Evolutionary conservation across 2,797 vertebrate species (phyloP).

Genomic region (Orestias chungarensis): DNA sequence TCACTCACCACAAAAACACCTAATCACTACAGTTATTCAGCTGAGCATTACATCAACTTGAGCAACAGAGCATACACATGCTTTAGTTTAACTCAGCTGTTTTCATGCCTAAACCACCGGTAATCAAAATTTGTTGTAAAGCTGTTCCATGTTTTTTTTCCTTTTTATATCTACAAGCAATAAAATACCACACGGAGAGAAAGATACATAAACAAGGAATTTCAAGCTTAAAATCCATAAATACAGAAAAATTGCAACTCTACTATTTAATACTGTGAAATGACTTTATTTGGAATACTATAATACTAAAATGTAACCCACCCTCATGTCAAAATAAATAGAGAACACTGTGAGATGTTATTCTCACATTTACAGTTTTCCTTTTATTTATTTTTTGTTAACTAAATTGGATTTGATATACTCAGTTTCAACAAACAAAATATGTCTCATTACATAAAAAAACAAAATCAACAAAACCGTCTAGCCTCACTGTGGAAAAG

Average conservation of each 20-base stretch:
- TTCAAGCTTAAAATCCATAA: not conserved
- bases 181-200: not conserved
- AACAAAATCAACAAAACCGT: no score
- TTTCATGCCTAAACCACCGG: constrained; percentile 9
- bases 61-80: constrained; percentile 22
- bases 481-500: no score
- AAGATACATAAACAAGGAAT: not conserved
- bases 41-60: constrained; percentile 35
- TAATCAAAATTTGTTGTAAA: not conserved
- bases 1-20: not conserved
- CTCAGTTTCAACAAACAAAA: no score
- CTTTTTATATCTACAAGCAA: not conserved
- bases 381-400: no score
- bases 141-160: not conserved
- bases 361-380: no score
- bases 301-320: no score
- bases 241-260: not conserved
- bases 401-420: no score
- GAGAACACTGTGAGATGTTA: not conserved
- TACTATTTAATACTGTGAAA: not conserved
- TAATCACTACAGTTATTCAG: not conserved
- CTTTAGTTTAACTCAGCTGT: constrained; percentile 30
- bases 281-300: not conserved
- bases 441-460: no score
- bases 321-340: not conserved